Percentiles rank a stretch among this genome's conserved stretches.
These are phyloP conservation scores for Caretta caretta DNA, from an alignment of 2,113 vertebrate species.

Conservation along the genomic window DNA sequence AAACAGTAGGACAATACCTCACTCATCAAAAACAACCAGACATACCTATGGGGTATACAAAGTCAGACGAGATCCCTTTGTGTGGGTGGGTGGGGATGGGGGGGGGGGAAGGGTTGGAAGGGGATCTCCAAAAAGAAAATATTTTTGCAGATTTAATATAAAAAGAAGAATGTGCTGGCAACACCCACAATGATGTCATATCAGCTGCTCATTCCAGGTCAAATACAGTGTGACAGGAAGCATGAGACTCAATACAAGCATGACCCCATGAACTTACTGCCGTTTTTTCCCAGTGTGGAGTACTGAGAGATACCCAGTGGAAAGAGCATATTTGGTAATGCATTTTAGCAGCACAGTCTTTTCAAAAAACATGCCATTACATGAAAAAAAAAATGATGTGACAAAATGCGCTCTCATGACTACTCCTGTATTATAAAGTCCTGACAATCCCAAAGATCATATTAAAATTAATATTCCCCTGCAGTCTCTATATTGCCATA, in stretches of 20 bases:
- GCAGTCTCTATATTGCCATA: accelerated
- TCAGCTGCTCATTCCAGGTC: conserved; percentile 62
- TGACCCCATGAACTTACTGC: not conserved
- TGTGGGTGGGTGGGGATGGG: not conserved
- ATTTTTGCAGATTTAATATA: conserved; percentile 51
- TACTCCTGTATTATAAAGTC: not conserved
- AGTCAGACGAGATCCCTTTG: conserved; percentile 41
- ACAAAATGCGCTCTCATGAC: not conserved
- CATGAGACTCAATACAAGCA: not conserved
- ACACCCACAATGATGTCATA: conserved; percentile 50
- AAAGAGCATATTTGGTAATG: accelerated
- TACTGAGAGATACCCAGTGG: not conserved
- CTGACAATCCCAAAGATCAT: not conserved
- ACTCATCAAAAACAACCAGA: conserved; percentile 73
- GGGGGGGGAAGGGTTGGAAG: no score
- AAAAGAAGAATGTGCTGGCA: conserved; percentile 37
- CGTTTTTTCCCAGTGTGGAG: not conserved
- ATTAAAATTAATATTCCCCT: not conserved
- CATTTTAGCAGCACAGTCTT: not conserved
- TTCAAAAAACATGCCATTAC: not conserved
- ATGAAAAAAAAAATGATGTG: not conserved
- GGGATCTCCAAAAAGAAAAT: conserved; percentile 29
- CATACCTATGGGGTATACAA: conserved; percentile 62
- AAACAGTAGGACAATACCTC: conserved; percentile 71
- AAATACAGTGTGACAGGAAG: conserved; percentile 51